Percentiles rank a stretch among this genome's conserved stretches.
phyloP scores from a whole-genome alignment of 2,888 invertebrate species.

The Ochlodes sylvanus region DNA sequence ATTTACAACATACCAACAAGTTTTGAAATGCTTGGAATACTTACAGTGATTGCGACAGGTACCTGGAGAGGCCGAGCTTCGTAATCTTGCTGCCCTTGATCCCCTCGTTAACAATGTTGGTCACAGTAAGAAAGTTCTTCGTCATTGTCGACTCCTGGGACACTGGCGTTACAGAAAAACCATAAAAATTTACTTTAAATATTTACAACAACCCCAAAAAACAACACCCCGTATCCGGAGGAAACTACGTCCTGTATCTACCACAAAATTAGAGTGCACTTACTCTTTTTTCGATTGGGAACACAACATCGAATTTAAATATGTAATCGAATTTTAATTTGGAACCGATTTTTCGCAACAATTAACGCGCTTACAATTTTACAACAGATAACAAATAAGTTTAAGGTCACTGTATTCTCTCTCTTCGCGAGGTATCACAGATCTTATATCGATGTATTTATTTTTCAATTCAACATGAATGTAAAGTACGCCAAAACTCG shows the following conservation, averaged over 20 bases:
- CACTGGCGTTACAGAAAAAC: slow-evolving; percentile 63
- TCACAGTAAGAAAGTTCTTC: slow-evolving; percentile 86
- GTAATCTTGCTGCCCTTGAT: slow-evolving; percentile 91
- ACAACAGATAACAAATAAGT: slow-evolving; percentile 39
- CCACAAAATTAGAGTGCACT: slow-evolving; percentile 51
- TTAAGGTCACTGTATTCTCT: slow-evolving; percentile 40
- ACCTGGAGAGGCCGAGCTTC: slow-evolving; percentile 89
- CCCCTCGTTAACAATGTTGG: slow-evolving; percentile 89
- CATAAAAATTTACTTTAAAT: slow-evolving; percentile 44
- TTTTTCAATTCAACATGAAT: slow-evolving; percentile 23
- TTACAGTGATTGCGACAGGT: slow-evolving; percentile 92
- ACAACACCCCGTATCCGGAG: slow-evolving; percentile 39
- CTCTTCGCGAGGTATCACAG: slow-evolving; percentile 47
- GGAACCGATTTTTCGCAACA: slow-evolving; percentile 61
- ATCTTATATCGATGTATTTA: slow-evolving; percentile 42
- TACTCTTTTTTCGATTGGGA: slow-evolving; percentile 70
- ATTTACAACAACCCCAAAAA: slow-evolving; percentile 41
- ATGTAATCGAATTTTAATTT: slow-evolving; percentile 45
- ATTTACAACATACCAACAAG: too few relatives aligned
- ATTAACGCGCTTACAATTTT: slow-evolving; percentile 68
- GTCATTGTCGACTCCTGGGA: slow-evolving; percentile 80
- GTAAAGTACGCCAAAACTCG: slow-evolving; percentile 24
- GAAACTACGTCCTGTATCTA: slow-evolving; percentile 32
- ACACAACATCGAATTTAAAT: slow-evolving; percentile 77
- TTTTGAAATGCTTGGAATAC: slow-evolving; percentile 63